Evolutionary conservation across 1,140 invertebrate species (phyloP), one percentile per base, ranked within the genome.

Genomic region (Pseudoatta argentina): DNA sequence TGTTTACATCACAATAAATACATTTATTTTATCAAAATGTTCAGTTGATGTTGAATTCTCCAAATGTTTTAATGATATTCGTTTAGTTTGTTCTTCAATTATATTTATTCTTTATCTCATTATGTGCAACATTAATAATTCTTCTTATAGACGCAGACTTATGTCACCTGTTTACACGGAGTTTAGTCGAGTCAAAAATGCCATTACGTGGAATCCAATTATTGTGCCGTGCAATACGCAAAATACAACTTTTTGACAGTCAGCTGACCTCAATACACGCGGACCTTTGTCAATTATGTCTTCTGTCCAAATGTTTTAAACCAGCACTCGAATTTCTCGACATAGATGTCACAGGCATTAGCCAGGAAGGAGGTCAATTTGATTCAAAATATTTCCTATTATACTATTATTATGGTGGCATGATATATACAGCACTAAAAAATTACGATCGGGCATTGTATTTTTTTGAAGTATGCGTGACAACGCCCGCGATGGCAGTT

Each of bases 351-450:
- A 98, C 98, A 76, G 98, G 98, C 91, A 99, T 99, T 86, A 97
- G 97, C 91, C 96, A 97, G 93, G 98, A 98, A 95, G 97, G 97
- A 82, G 97, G 97, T 72, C 97, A 97, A 87, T 98, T 98, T 96
- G 98, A 99, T 94, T 97, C 98, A 1, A 98, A 99, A 96, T 97
- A 98, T 94, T 99, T 99, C 94, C 95, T 99, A 57, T 95, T 98
- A 0, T 99, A 99, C 94, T 99, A 98, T 93, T 99, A 99, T 94
- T 99, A 99, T 95, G 99, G 98, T 67, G 99, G 99, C 71, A 99
- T 99, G 98, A 99, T 99, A 89, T 99, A 99, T 92, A 97, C 98
- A 75, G 98, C 98, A 24, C 94, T 99, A 67, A 99, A 99, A 93
- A 98, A 99, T 92, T 99, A 98, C 93, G 98, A 98, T 78, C 96